These are phyloP conservation scores for Camelus bactrianus DNA, from an alignment of 2,113 vertebrate species.

Conservation along the genomic window DNA sequence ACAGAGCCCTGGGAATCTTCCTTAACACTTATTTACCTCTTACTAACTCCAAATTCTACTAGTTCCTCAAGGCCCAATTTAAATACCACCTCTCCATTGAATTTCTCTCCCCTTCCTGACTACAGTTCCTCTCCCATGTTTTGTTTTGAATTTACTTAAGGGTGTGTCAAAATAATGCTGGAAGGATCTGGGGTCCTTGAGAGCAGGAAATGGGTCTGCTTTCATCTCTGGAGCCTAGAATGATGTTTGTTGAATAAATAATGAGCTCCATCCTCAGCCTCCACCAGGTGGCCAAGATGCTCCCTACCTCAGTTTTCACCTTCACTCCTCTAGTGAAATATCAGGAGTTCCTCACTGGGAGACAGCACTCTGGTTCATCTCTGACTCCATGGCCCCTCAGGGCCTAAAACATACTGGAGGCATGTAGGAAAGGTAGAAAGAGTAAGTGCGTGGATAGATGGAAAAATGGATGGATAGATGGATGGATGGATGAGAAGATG, in stretches of 20 bases:
- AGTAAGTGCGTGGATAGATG: too few species aligned
- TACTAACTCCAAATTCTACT: background rate
- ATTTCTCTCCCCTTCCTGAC: background rate
- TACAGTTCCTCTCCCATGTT: background rate
- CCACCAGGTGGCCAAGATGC: background rate
- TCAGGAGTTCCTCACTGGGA: background rate
- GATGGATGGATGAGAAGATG: background rate
- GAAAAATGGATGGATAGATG: background rate
- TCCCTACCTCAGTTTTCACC: background rate
- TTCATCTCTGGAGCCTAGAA: background rate
- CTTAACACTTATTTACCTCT: background rate
- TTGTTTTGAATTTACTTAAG: conserved; percentile 16
- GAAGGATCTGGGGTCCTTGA: background rate
- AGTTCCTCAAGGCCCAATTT: background rate
- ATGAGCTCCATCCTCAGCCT: background rate
- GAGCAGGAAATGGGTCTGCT: background rate
- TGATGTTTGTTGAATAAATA: background rate
- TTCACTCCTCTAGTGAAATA: background rate
- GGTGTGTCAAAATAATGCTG: background rate
- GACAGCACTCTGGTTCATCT: background rate
- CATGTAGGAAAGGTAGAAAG: background rate
- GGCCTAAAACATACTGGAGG: background rate
- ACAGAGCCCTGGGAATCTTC: background rate
- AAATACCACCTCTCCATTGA: background rate
- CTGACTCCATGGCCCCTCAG: background rate